phyloP scores from a whole-genome alignment of 2,113 vertebrate species.

The Mesoclemmys tuberculata region DNA sequence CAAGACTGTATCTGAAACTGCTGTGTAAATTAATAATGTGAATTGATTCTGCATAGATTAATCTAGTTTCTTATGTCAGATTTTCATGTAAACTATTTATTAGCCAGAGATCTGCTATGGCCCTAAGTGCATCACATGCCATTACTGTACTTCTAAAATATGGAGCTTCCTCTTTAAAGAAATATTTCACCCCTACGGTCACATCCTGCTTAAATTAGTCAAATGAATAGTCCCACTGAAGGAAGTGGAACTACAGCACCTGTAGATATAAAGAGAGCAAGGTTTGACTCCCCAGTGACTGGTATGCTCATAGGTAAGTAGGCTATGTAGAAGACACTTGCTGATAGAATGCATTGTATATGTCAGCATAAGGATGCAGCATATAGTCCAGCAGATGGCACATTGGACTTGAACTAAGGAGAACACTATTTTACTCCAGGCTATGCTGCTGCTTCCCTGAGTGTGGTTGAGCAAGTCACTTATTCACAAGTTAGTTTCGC shows the following conservation, averaged over 20 bases:
- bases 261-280: background rate
- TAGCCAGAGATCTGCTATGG: background rate
- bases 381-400: background rate
- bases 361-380: background rate
- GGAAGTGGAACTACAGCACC: background rate
- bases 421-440: background rate
- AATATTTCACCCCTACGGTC: background rate
- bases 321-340: background rate
- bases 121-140: background rate
- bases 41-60: background rate
- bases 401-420: background rate
- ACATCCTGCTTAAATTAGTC: background rate
- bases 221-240: background rate
- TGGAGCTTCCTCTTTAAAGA: background rate
- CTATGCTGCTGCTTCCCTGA: accelerated
- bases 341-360: background rate
- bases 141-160: background rate
- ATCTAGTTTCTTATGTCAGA: background rate
- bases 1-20: background rate
- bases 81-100: background rate
- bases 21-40: background rate
- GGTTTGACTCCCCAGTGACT: background rate
- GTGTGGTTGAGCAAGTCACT: background rate
- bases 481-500: background rate
- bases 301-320: background rate